Conservation (phyloP, 2,113 vertebrate genomes). For the Cheirogaleus medius region DNA sequence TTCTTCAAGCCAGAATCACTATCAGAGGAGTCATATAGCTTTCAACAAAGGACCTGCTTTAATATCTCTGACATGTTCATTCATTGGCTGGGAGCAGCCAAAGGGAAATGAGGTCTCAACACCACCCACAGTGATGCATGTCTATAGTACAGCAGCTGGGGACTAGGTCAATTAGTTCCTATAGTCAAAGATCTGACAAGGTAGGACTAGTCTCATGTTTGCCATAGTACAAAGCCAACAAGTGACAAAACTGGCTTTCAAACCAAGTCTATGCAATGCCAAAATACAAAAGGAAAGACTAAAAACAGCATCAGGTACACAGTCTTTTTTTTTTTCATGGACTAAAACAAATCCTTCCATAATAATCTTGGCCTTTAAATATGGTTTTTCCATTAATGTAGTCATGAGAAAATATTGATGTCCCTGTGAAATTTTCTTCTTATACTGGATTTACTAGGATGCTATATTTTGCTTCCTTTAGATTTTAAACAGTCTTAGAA, state of each 20-base stretch:
- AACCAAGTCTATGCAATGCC: neutral
- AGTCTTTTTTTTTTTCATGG: neutral
- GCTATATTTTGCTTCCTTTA: neutral
- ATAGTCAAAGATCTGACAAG: neutral
- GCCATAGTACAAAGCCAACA: neutral
- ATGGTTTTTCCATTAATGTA: neutral
- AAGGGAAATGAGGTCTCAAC: neutral
- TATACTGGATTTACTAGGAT: neutral
- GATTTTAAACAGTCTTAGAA: neutral
- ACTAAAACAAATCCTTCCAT: neutral
- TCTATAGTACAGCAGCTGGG: neutral
- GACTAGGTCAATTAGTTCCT: neutral
- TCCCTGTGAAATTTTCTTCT: neutral
- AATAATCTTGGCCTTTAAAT: neutral
- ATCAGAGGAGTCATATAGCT: neutral
- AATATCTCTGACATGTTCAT: neutral
- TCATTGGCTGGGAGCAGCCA: neutral
- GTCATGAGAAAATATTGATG: neutral
- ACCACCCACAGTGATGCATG: neutral
- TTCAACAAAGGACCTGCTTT: neutral
- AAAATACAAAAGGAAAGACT: neutral
- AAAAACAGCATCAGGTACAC: neutral
- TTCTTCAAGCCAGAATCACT: neutral
- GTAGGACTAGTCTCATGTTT: neutral
- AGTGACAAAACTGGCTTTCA: neutral